Conservation (phyloP, 2,797 vertebrate species). For the Schizopygopsis malacanthus region DNA sequence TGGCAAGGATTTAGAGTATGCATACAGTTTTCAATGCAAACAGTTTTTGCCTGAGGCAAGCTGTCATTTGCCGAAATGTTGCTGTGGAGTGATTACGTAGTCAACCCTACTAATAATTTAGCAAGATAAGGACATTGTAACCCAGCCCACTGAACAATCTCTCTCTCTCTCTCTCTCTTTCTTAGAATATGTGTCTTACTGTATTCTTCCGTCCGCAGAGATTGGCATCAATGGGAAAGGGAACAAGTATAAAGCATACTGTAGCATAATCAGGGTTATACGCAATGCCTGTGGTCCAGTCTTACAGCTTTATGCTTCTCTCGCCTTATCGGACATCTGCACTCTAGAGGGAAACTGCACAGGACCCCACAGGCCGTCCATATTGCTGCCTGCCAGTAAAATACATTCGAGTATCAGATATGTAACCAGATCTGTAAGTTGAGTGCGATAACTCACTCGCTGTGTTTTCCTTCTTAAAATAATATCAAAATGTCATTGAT, state of each 20-base stretch:
- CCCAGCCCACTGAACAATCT: background rate
- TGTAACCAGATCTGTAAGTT: slow-evolving; percentile 48
- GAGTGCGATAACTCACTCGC: slow-evolving; percentile 22
- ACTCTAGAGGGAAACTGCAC: slow-evolving; percentile 54
- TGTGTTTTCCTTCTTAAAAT: slow-evolving; percentile 49
- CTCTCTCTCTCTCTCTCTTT: background rate
- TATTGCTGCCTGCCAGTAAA: slow-evolving; percentile 54
- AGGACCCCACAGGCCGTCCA: slow-evolving; percentile 55
- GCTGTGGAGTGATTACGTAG: slow-evolving; percentile 55
- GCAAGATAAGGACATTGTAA: slow-evolving; percentile 59
- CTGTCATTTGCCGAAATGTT: slow-evolving; percentile 35
- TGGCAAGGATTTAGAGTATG: slow-evolving; percentile 37
- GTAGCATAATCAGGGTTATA: slow-evolving; percentile 30
- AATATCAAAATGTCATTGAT: slow-evolving; percentile 38
- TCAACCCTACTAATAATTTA: slow-evolving; percentile 57
- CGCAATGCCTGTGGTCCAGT: slow-evolving; percentile 70
- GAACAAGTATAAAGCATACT: slow-evolving; percentile 49
- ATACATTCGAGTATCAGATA: background rate
- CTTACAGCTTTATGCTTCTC: slow-evolving; percentile 59
- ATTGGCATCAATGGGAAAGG: slow-evolving; percentile 36
- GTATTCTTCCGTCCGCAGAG: slow-evolving; percentile 47
- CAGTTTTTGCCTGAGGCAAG: slow-evolving; percentile 35
- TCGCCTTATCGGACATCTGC: slow-evolving; percentile 73
- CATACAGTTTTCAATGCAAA: slow-evolving; percentile 33
- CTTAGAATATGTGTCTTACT: slow-evolving; percentile 47